phyloP scores from a whole-genome alignment of 2,888 invertebrate species.

The Hymenopus coronatus region DNA sequence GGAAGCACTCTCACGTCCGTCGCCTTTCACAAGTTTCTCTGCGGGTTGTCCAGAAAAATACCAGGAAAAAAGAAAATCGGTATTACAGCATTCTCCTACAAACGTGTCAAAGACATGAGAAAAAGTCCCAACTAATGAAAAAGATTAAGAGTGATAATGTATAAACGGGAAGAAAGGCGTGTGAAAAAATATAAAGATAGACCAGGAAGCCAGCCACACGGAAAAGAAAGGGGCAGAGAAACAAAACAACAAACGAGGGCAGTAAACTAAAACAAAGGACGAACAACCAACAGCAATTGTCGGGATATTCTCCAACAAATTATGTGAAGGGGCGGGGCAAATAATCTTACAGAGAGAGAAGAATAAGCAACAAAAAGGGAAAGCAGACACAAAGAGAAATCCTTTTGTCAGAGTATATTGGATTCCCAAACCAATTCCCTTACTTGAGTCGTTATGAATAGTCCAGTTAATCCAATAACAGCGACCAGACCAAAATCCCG shows the following conservation, averaged over 20 bases:
- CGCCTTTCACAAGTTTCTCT: no score
- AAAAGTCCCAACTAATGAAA: no score
- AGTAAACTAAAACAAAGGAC: not conserved
- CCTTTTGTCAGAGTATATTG: slow-evolving; percentile 14
- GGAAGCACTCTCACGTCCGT: no score
- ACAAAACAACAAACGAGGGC: not conserved
- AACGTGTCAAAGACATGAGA: no score
- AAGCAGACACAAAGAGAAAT: slow-evolving; percentile 12
- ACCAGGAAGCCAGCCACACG: no score
- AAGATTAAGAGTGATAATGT: no score
- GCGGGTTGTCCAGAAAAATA: no score
- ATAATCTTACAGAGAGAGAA: not conserved
- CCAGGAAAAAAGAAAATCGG: no score
- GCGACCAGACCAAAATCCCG: not conserved
- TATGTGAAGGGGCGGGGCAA: not conserved
- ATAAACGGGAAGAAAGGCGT: no score
- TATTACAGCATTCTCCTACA: no score
- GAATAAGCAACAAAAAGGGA: not conserved
- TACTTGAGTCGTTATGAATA: slow-evolving; percentile 3
- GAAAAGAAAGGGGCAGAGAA: not conserved
- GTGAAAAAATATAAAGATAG: no score
- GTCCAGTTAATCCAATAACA: slow-evolving; percentile 2
- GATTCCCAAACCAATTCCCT: not conserved
- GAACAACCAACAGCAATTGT: not conserved
- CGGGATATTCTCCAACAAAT: not conserved